Conservation (phyloP, 92 coral and sea anemone species). For the Blastomussa wellsi region DNA sequence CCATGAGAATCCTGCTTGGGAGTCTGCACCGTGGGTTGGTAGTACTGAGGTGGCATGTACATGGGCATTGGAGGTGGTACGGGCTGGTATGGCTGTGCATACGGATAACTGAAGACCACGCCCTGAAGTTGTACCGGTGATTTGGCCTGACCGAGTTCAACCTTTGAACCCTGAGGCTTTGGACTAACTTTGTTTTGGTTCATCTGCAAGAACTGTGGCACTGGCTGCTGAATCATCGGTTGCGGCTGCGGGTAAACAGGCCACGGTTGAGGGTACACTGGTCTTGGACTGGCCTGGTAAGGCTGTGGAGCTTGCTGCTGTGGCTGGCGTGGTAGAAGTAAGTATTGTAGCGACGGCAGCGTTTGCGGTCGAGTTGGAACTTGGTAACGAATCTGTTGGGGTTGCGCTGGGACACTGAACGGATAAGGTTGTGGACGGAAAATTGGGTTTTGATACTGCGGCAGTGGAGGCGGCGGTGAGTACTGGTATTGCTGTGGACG, state of each 20-base stretch:
- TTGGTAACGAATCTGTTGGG: conserved; percentile 16
- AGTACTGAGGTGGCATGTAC: conserved; percentile 29
- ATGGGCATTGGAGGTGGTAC: conserved; percentile 17
- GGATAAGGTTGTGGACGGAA: conserved; percentile 4
- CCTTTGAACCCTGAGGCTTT: conserved; percentile 14
- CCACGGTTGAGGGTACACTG: conserved; percentile 9
- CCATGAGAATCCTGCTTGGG: not conserved
- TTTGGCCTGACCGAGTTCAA: not conserved
- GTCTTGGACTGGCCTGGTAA: conserved; percentile 37
- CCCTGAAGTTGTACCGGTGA: conserved; percentile 38
- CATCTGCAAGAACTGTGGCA: conserved; percentile 24
- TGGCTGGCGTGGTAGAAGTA: conserved; percentile 19
- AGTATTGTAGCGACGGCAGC: not conserved
- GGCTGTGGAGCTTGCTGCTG: conserved; percentile 24
- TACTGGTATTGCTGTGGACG: conserved; percentile 9
- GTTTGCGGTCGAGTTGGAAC: conserved; percentile 32
- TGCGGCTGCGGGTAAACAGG: conserved; percentile 18
- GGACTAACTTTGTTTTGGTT: conserved; percentile 8
- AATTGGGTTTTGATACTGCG: conserved; percentile 14
- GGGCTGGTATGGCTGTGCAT: conserved; percentile 22
- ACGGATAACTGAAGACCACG: conserved; percentile 22
- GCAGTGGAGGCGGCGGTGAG: not conserved
- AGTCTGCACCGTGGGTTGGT: conserved; percentile 14
- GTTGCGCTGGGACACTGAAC: conserved; percentile 8
- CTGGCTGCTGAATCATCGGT: conserved; percentile 6